Percentiles rank a stretch among this genome's conserved stretches.
phyloP scores from a whole-genome alignment of 2,113 vertebrate species.

The Petaurus breviceps region DNA sequence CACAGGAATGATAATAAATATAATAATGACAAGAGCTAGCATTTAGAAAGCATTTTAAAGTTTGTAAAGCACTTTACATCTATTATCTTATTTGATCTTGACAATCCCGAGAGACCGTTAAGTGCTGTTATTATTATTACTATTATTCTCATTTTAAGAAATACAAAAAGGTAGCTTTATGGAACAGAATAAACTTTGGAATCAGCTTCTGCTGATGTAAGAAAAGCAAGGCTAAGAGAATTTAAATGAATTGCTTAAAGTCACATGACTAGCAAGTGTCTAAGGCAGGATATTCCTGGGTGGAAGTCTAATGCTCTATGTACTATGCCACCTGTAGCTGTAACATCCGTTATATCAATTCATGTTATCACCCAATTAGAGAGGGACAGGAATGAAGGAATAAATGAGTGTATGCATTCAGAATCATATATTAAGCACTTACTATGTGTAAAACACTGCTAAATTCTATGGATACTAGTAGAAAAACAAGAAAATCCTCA shows the following conservation, averaged over 20 bases:
- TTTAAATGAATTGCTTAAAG: background rate
- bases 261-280: background rate
- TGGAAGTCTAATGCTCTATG: background rate
- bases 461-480: too few relatives aligned
- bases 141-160: too few relatives aligned
- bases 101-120: background rate
- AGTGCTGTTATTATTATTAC: background rate
- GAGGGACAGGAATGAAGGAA: background rate
- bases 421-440: too few relatives aligned
- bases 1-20: background rate
- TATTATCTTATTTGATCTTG: background rate
- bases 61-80: background rate
- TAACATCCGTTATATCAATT: background rate
- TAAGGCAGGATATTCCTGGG: background rate
- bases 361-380: background rate
- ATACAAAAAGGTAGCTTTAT: too few relatives aligned
- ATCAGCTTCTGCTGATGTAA: too few relatives aligned
- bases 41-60: background rate
- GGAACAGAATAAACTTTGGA: too few relatives aligned
- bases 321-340: background rate
- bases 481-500: too few relatives aligned
- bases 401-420: too few relatives aligned
- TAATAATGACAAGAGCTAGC: background rate
- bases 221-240: background rate
- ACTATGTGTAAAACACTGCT: too few relatives aligned